Conservation (phyloP, 23 tunicate genomes). For the Trididemnum clinides region DNA sequence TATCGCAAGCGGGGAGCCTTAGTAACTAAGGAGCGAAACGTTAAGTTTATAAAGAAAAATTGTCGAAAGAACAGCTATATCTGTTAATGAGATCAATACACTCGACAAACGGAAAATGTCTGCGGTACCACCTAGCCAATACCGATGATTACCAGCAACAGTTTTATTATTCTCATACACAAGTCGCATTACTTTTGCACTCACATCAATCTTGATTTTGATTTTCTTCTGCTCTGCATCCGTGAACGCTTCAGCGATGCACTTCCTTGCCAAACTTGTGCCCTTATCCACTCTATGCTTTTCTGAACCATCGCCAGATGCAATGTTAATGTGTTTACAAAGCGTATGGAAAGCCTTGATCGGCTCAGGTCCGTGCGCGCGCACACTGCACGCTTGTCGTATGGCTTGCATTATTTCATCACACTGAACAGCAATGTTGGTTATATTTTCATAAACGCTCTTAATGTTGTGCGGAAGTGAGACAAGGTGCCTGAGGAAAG, state of each 20-base stretch:
- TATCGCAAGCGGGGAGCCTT: no score
- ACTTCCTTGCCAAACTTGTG: neutral
- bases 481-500: no score
- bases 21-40: no score
- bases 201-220: neutral
- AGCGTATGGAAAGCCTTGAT: slow-evolving; percentile 49
- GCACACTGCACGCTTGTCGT: slow-evolving; percentile 59
- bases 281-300: neutral
- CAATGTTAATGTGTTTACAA: slow-evolving; percentile 46
- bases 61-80: no score
- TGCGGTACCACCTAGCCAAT: no score
- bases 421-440: slow-evolving; percentile 18
- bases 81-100: no score
- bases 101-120: no score
- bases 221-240: slow-evolving; percentile 23
- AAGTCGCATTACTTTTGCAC: no score
- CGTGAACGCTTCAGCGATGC: neutral
- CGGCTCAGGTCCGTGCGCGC: slow-evolving; percentile 66
- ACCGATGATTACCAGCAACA: no score
- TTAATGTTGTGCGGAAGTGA: no score
- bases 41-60: no score
- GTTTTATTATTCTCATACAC: no score
- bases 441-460: neutral
- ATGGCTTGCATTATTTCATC: slow-evolving; percentile 87
- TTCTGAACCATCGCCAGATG: neutral